phyloP scores from a whole-genome alignment of 2,797 vertebrate species.

The Phaenicophaeus curvirostris region DNA sequence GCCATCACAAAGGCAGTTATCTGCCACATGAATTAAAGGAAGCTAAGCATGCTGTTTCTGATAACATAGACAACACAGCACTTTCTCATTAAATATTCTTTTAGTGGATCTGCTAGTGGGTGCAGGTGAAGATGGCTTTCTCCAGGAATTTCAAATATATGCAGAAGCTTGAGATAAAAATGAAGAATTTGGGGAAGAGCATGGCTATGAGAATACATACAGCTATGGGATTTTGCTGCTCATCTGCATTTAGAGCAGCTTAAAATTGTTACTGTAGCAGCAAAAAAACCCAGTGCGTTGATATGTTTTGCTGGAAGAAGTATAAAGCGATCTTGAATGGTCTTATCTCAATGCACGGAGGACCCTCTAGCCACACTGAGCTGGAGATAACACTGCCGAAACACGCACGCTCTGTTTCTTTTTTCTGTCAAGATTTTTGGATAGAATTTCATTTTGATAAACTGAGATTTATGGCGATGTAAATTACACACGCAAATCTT shows the following conservation, averaged over 20 bases:
- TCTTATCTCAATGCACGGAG: background rate
- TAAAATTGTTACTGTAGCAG: background rate
- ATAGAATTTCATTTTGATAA: constrained; percentile 10
- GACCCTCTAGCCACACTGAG: background rate
- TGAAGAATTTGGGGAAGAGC: background rate
- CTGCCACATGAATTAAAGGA: constrained; percentile 6
- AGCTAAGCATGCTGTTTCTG: background rate
- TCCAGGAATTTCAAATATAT: constrained; percentile 56
- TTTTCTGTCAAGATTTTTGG: background rate
- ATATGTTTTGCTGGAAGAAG: background rate
- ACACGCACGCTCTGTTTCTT: background rate
- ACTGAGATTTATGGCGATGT: background rate
- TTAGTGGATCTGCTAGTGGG: background rate
- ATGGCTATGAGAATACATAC: background rate
- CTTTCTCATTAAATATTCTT: constrained; percentile 45
- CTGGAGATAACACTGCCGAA: background rate
- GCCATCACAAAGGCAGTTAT: constrained; percentile 23
- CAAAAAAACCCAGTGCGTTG: background rate
- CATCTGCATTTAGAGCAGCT: background rate
- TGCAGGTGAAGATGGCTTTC: background rate
- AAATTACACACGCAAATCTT: constrained; percentile 37
- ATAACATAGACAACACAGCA: background rate
- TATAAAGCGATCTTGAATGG: background rate
- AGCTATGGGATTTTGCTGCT: background rate
- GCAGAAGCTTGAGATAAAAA: background rate